These are phyloP conservation scores for Gymnocephalus cernua DNA, from an alignment of 2,113 vertebrate species.

Conservation along the genomic window DNA sequence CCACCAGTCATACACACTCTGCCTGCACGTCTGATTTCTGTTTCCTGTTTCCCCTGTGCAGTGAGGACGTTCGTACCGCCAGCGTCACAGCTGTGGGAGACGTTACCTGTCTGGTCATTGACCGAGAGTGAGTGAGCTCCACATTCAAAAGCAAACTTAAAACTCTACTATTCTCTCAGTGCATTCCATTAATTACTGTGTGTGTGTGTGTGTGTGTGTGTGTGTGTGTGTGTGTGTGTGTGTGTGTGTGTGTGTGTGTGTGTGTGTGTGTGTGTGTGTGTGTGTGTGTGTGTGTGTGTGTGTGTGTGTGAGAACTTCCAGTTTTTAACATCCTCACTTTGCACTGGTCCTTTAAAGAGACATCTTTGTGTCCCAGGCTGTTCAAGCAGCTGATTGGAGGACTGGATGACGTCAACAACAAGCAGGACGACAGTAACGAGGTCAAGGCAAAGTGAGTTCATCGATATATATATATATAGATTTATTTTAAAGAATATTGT, in stretches of 20 bases:
- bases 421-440: slow-evolving; percentile 73
- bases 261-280: too few species aligned
- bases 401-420: slow-evolving; percentile 73
- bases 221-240: too few species aligned
- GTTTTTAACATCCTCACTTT: neutral
- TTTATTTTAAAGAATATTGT: too few species aligned
- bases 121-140: slow-evolving; percentile 80
- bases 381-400: slow-evolving; percentile 84
- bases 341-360: neutral
- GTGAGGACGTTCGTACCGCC: slow-evolving; percentile 82
- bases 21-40: neutral
- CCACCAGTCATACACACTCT: neutral
- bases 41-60: slow-evolving; percentile 1
- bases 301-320: too few species aligned
- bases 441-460: slow-evolving; percentile 76
- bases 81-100: slow-evolving; percentile 80
- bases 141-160: too few species aligned
- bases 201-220: too few species aligned
- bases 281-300: too few species aligned
- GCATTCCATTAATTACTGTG: too few species aligned
- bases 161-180: too few species aligned
- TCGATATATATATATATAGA: too few species aligned
- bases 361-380: slow-evolving; percentile 60
- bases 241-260: too few species aligned
- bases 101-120: slow-evolving; percentile 85